phyloP scores from a whole-genome alignment of 2,888 invertebrate species.

The Dolichopus griseipennis region DNA sequence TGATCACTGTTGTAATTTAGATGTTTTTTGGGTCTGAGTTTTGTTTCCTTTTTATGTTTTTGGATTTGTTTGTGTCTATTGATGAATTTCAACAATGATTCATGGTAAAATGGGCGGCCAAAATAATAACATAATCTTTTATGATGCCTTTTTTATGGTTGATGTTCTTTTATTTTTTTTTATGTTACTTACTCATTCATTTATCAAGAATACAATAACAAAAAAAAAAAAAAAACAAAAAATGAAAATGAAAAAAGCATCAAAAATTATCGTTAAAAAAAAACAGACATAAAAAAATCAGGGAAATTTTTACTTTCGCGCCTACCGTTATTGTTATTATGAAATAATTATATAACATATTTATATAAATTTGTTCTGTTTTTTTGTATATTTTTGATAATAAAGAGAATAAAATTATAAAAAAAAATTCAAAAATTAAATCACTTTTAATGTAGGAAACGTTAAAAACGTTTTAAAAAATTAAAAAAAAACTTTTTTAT shows the following conservation, averaged over 20 bases:
- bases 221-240: not conserved
- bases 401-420: too few relatives aligned
- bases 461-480: not conserved
- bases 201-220: not conserved
- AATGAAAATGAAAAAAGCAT: not conserved
- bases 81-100: not conserved
- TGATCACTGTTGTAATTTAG: too few relatives aligned
- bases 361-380: not conserved
- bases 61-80: not conserved
- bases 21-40: too few relatives aligned
- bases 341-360: not conserved
- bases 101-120: not conserved
- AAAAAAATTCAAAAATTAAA: not conserved
- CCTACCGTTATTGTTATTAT: not conserved
- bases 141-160: not conserved
- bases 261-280: not conserved
- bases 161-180: not conserved
- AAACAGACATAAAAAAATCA: not conserved
- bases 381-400: too few relatives aligned
- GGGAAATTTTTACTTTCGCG: not conserved
- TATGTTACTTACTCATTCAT: not conserved
- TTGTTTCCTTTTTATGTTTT: not conserved
- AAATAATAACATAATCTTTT: slow-evolving; percentile 2
- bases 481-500: too few relatives aligned
- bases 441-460: not conserved